Percentiles rank a stretch among this genome's conserved stretches.
Evolutionary conservation across 2,797 vertebrate species (phyloP).

Genomic region (Vireo griseus): DNA sequence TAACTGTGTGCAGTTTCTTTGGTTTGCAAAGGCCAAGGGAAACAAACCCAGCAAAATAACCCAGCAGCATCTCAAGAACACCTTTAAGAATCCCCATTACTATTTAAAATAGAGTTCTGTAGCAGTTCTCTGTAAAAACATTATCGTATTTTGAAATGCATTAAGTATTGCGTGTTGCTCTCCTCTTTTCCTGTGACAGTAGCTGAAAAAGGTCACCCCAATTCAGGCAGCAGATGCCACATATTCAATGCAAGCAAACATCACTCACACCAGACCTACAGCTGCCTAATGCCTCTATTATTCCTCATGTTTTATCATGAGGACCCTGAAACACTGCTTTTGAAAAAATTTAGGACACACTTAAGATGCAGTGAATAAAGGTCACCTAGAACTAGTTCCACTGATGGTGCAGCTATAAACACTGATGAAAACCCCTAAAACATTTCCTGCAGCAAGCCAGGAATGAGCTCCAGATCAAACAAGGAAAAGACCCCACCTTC

Average conservation of each 20-base stretch:
- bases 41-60: neutral
- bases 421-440: neutral
- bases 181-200: neutral
- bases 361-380: neutral
- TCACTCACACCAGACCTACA: neutral
- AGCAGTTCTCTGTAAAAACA: neutral
- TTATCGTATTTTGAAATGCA: neutral
- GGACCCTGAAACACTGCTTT: neutral
- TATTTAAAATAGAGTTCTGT: neutral
- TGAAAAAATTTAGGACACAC: neutral
- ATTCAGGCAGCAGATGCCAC: neutral
- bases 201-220: neutral
- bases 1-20: rapidly evolving
- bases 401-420: neutral
- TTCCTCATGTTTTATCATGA: neutral
- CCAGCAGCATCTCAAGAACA: neutral
- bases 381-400: neutral
- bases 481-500: rapidly evolving
- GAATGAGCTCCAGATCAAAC: neutral
- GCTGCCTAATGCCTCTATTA: neutral
- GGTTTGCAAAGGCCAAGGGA: neutral
- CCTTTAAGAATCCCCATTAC: neutral
- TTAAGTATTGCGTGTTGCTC: neutral
- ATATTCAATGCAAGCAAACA: neutral
- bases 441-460: neutral